These are phyloP conservation scores for Apodemia zela DNA, from an alignment of 2,888 invertebrate species.

Conservation along the genomic window DNA sequence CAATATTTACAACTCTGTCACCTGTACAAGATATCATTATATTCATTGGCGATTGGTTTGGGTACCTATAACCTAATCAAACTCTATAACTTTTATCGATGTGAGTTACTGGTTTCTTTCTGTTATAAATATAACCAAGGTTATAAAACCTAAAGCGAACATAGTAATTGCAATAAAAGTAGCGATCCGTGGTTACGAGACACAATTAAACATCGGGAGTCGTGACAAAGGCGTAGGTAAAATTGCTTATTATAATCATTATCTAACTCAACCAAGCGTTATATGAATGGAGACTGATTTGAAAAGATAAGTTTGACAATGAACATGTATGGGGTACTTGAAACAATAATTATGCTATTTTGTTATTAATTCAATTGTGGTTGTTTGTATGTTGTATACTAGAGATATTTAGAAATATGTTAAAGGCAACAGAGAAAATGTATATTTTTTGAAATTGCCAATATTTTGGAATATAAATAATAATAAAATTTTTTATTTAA, in stretches of 20 bases:
- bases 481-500: no score
- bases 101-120: neutral
- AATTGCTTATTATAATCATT: slow-evolving; percentile 47
- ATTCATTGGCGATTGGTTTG: no score
- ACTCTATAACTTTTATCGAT: no score
- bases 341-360: slow-evolving; percentile 40
- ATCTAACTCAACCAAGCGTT: slow-evolving; percentile 51
- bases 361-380: slow-evolving; percentile 39
- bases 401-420: slow-evolving; percentile 13
- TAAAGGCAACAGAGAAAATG: no score
- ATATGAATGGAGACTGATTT: slow-evolving; percentile 48
- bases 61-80: no score
- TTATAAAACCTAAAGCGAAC: slow-evolving; percentile 23
- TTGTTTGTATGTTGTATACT: slow-evolving; percentile 18
- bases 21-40: no score
- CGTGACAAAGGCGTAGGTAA: slow-evolving; percentile 50
- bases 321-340: slow-evolving; percentile 21
- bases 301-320: slow-evolving; percentile 31
- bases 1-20: no score
- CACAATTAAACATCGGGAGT: slow-evolving; percentile 35
- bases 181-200: slow-evolving; percentile 32
- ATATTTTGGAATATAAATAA: no score
- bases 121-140: neutral
- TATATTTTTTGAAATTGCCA: no score
- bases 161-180: slow-evolving; percentile 35